Percentiles rank a stretch among this genome's conserved stretches.
These are phyloP conservation scores for Intellagama lesueurii DNA, from an alignment of 2,797 vertebrate species.

Conservation along the genomic window DNA sequence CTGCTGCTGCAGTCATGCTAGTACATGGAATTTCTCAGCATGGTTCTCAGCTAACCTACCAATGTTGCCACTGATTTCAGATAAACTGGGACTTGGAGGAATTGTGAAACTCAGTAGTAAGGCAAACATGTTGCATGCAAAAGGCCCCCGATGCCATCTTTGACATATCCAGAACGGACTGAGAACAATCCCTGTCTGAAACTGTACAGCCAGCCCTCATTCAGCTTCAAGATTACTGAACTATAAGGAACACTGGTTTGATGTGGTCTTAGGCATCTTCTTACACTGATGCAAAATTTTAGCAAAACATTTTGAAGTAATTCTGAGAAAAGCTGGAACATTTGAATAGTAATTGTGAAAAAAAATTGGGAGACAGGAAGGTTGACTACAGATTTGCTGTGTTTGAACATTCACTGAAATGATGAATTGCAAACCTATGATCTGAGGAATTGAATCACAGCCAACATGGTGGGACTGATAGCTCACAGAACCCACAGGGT, in stretches of 20 bases:
- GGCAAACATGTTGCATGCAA: not conserved
- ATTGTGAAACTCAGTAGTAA: not conserved
- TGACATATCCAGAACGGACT: not conserved
- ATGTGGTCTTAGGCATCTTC: not conserved
- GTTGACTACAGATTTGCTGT: not conserved
- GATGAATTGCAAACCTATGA: not conserved
- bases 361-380: not conserved
- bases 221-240: not conserved
- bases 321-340: not conserved
- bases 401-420: not conserved
- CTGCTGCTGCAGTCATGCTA: not conserved
- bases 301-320: not conserved
- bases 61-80: not conserved
- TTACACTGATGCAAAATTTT: not conserved
- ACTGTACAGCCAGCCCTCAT: not conserved
- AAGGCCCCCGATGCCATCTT: not conserved
- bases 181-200: not conserved
- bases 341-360: not conserved
- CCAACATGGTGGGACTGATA: not conserved
- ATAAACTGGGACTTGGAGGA: not conserved
- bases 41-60: not conserved
- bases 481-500: not conserved
- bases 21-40: not conserved
- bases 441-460: not conserved
- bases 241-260: not conserved